Base-by-base conservation (phyloP, 2,797 vertebrate species). In the Myoxocephalus aenaeus region DNA sequence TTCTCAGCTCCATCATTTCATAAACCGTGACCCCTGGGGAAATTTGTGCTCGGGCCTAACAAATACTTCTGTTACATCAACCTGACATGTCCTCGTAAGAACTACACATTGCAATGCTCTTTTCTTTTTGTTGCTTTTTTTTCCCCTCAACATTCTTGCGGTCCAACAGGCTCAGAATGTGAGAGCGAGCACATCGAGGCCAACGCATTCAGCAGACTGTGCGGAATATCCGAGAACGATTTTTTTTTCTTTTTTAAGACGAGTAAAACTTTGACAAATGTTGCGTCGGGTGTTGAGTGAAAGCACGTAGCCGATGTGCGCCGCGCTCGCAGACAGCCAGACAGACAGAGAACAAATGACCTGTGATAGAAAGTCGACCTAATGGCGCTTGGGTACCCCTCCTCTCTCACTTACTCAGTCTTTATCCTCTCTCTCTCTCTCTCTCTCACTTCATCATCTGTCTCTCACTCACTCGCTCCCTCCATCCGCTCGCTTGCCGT, bases 361-460 rank as follows among this genome's bases (percentile, higher is more conserved):
- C 89, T 92, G 90, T 83, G 82, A 72, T 77, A 73, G 84, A 83
- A 75, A 85, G 77, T 51, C 70, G 17, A 54, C 51, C 84, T 92
- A 92, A 94, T 93, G 89, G 87, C 67, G 80, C 86, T 61, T 53
- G 87, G 86, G 82, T 89, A 90, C 90, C 88, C 72, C 84, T 83
- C 70, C 74, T 83, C 85, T 89, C 81, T 87, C 90, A 86, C 89
- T 87, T 70, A 87, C 89, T 91, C 87, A 68, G 83, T 89, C 91
- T 82, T 77, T 85, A 61, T 90, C 74, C 76, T 62, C 74, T 8
- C 70, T 86, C 80, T 76, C 70, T 83, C 79, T 79, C 80, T 74
- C 75, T 70, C 80, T 86, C 79, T 87, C 90, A 83, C 82, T 86
- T 85, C 76, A 87, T 89, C 89, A 89, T 84, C 67, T 3, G 46